Evolutionary conservation across 2,797 vertebrate species (phyloP).

Genomic region (Balearica regulorum): DNA sequence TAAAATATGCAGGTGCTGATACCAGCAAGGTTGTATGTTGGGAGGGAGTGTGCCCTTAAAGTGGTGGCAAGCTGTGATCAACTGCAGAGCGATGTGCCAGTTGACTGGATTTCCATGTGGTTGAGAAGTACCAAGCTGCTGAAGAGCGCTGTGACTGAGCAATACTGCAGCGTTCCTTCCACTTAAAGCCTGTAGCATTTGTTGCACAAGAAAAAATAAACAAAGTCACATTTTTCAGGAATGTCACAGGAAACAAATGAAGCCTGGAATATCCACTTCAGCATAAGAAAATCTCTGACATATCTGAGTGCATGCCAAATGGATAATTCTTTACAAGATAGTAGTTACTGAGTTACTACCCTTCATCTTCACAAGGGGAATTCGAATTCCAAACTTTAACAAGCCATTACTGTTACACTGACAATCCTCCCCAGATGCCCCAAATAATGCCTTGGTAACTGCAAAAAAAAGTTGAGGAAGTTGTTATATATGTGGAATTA

Average conservation of each 20-base stretch:
- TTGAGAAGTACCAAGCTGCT: background rate
- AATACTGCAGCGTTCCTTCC: background rate
- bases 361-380: background rate
- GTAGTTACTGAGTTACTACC: background rate
- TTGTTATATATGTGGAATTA: constrained; percentile 28
- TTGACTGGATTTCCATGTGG: background rate
- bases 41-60: background rate
- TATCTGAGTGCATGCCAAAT: background rate
- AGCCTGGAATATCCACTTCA: background rate
- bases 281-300: background rate
- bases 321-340: background rate
- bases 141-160: background rate
- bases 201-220: background rate
- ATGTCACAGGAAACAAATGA: background rate
- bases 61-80: background rate
- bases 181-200: background rate
- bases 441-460: constrained; percentile 25
- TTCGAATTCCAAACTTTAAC: background rate
- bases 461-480: constrained; percentile 4
- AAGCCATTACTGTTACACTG: background rate
- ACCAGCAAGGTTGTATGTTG: background rate
- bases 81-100: background rate
- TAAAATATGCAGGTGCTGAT: background rate
- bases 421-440: background rate
- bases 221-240: background rate